Base-by-base conservation (phyloP, 2,113 vertebrate genomes). In the Ptilorrhoa leucosticta region DNA sequence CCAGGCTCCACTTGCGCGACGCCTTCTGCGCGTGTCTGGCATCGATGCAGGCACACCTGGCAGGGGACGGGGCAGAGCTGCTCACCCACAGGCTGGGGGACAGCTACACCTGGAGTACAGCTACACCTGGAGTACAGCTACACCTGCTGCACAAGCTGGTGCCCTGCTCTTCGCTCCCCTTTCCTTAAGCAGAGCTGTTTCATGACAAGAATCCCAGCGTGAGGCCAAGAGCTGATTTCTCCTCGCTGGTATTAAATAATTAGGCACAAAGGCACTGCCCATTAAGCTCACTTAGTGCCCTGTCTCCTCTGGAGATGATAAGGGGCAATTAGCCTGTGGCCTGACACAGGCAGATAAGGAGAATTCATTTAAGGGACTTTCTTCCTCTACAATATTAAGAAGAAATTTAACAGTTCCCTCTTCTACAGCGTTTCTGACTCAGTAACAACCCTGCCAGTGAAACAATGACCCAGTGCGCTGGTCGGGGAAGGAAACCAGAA, bases 21-120 rank as follows among this genome's bases (percentile, higher is more conserved):
- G 99, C 98, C 95, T 99, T 99, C 79, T 99, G 99, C 5, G 99
- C 99, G 0, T 99, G 99, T 3, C 99, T 97, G 21, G 98, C 98
- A 39, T 99, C 99, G 8, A 99, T 98, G 94, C 99, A 99, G 80
- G 99, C 99, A 15, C 99, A 99, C 96, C 99, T 99, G 95, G 27
- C 48, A 30, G 0, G 23, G 53, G 12, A 69, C 83, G 64, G 71
- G 83, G 64, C 73, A 78, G 2, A 24, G 73, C 73, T 77, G 83
- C 42, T 57, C 51, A 0, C 71, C 6, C 71, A 11, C 60, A 7
- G 23, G 0, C 4, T 3, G 48, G 13, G 37, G 57, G 18, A 4
- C 47, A 45, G 0, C 11, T 9, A 7, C 56, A 42, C 44, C 78
- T 30, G 26, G 58, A 13, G 58, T 6, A 31, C 10, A 5, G 2